Percentiles rank a stretch among this genome's conserved stretches.
These are phyloP conservation scores for Chlorocebus sabaeus DNA, from an alignment of 2,113 vertebrate genomes.

Conservation along the genomic window DNA sequence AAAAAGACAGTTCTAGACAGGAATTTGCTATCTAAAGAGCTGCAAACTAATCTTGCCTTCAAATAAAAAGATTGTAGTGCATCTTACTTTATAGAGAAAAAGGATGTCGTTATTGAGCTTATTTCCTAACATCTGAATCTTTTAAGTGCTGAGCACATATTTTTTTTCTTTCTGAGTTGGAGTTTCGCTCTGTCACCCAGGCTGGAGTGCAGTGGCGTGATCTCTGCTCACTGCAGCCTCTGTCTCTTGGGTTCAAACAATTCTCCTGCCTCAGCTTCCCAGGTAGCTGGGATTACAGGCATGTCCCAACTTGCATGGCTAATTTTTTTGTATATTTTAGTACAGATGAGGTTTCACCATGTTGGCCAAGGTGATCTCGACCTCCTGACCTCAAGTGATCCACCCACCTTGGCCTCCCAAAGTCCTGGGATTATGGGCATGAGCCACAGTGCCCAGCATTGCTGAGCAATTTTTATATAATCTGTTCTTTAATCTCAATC, in stretches of 20 bases:
- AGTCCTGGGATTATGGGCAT: neutral
- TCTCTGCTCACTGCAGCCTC: neutral
- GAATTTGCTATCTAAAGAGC: slow-evolving; percentile 21
- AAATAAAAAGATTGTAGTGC: neutral
- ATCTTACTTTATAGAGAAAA: neutral
- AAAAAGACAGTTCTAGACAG: slow-evolving; percentile 24
- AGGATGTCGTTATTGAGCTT: neutral
- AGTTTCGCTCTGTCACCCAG: neutral
- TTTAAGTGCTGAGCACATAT: neutral
- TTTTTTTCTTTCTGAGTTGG: neutral
- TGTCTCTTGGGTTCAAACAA: neutral
- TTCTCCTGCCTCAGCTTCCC: neutral
- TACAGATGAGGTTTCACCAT: neutral
- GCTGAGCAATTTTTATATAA: neutral
- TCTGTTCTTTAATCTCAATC: neutral
- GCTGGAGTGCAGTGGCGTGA: neutral
- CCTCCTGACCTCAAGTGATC: neutral
- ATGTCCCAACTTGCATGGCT: neutral
- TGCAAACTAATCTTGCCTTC: slow-evolving; percentile 24
- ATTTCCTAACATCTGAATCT: slow-evolving; percentile 32
- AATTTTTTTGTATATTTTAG: neutral
- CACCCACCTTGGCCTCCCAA: neutral
- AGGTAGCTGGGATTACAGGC: neutral
- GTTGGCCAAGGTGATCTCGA: neutral
- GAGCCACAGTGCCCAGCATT: neutral